Evolutionary conservation across 2,797 vertebrate species (phyloP), one percentile per base, ranked within the genome.

Genomic region (Dendrocincla fuliginosa): DNA sequence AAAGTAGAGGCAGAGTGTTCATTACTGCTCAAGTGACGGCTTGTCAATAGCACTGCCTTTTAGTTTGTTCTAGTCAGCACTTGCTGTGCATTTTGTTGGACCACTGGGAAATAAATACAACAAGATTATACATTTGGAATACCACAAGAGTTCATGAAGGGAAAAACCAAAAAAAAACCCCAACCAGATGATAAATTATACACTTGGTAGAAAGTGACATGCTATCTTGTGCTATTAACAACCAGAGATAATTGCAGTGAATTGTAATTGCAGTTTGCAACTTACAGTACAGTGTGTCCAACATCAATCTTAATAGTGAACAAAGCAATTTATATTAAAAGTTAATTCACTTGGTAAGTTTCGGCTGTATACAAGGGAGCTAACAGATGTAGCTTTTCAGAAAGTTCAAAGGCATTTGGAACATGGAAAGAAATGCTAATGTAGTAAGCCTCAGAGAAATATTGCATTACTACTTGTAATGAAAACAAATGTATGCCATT

Each of bases 221-320:
- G 98, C 98, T 99, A 99, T 99, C 98, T 99, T 98, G 98, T 98
- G 98, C 98, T 99, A 98, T 99, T 99, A 99, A 99, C 99, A 98
- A 98, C 97, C 98, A 98, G 97, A 98, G 99, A 99, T 99, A 99
- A 99, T 99, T 99, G 98, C 98, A 98, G 97, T 64, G 98, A 98
- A 99, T 98, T 98, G 98, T 99, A 99, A 99, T 99, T 99, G 98
- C 98, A 98, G 98, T 98, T 98, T 98, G 97, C 97, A 98, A 98
- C 98, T 99, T 99, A 97, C 97, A 98, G 98, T 98, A 97, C 97
- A 96, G 97, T 98, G 97, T 97, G 98, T 98, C 98, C 98, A 90
- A 98, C 98, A 99, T 99, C 98, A 98, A 98, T 99, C 99, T 99
- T 99, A 98, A 98, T 98, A 98, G 97, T 39, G 98, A 98, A 98